Conservation (phyloP, 1,140 invertebrate species). For the Muscidifurax raptorellus region DNA sequence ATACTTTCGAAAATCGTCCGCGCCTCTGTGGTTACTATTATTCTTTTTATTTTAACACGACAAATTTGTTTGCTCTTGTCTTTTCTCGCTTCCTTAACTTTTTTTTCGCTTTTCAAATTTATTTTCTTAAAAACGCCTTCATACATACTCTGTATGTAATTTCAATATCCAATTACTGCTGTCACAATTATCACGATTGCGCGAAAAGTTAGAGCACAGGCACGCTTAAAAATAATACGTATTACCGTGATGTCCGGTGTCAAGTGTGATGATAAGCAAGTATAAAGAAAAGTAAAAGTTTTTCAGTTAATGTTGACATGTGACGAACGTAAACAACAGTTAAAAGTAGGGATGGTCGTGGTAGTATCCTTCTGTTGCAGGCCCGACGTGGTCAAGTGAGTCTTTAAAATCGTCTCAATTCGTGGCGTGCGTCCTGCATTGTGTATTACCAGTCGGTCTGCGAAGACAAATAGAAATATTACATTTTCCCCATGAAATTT, state of each 20-base stretch:
- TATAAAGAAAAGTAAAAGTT: slow-evolving; percentile 67
- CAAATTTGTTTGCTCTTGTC: slow-evolving; percentile 38
- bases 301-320: slow-evolving; percentile 72
- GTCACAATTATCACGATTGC: slow-evolving; percentile 42
- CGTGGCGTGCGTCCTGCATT: slow-evolving; percentile 76
- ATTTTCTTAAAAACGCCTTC: slow-evolving; percentile 46
- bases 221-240: slow-evolving; percentile 62
- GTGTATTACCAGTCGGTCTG: slow-evolving; percentile 76
- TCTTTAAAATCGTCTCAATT: slow-evolving; percentile 76
- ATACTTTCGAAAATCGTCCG: slow-evolving; percentile 49
- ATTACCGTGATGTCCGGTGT: slow-evolving; percentile 62
- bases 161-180: slow-evolving; percentile 35
- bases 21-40: slow-evolving; percentile 41
- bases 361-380: slow-evolving; percentile 74
- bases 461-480: slow-evolving; percentile 76
- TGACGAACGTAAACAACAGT: slow-evolving; percentile 73
- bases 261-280: slow-evolving; percentile 62
- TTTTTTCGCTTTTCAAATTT: slow-evolving; percentile 24
- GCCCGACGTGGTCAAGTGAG: slow-evolving; percentile 76
- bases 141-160: slow-evolving; percentile 48
- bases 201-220: slow-evolving; percentile 60
- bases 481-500: slow-evolving; percentile 59
- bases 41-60: slow-evolving; percentile 38
- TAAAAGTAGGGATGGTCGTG: slow-evolving; percentile 71
- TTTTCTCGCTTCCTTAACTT: slow-evolving; percentile 9